Conservation (phyloP, 1,140 invertebrate species). For the Papilio glaucus region DNA sequence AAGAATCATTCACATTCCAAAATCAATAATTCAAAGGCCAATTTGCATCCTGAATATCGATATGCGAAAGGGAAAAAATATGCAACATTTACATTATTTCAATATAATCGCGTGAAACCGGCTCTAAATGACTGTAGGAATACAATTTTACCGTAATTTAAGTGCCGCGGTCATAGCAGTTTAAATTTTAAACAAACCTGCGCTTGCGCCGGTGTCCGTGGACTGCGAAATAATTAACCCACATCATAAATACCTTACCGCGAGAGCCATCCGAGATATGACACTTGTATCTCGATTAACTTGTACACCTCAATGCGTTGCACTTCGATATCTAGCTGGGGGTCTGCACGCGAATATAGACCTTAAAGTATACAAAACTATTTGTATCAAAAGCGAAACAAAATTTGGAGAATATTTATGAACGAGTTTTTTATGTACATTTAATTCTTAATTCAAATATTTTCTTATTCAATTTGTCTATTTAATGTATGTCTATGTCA, state of each 20-base stretch:
- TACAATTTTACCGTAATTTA: conserved; percentile 37
- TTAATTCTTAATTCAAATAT: not conserved
- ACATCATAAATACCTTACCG: conserved; percentile 41
- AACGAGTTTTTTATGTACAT: not conserved
- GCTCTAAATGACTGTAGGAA: conserved; percentile 16
- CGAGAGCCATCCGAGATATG: conserved; percentile 14
- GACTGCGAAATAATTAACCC: conserved; percentile 51
- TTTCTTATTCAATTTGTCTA: not conserved
- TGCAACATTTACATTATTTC: conserved; percentile 3
- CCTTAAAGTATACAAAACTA: not conserved
- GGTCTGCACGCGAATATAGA: conserved; percentile 28
- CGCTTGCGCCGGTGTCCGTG: conserved; percentile 42
- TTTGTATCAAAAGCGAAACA: not conserved
- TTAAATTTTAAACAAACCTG: conserved; percentile 41
- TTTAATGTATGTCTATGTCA: not conserved
- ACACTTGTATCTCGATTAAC: conserved; percentile 39
- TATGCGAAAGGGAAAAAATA: conserved; percentile 3
- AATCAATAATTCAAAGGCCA: conserved; percentile 21
- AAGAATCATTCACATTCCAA: not conserved
- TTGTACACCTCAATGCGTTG: not conserved
- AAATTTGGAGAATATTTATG: not conserved
- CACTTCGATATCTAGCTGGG: conserved; percentile 6
- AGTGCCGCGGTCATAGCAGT: conserved; percentile 2
- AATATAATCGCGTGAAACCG: conserved; percentile 15
- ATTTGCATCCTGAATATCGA: conserved; percentile 21